Conservation (phyloP, 1,140 invertebrate genomes). For the Brachionus asplanchnoidis region DNA sequence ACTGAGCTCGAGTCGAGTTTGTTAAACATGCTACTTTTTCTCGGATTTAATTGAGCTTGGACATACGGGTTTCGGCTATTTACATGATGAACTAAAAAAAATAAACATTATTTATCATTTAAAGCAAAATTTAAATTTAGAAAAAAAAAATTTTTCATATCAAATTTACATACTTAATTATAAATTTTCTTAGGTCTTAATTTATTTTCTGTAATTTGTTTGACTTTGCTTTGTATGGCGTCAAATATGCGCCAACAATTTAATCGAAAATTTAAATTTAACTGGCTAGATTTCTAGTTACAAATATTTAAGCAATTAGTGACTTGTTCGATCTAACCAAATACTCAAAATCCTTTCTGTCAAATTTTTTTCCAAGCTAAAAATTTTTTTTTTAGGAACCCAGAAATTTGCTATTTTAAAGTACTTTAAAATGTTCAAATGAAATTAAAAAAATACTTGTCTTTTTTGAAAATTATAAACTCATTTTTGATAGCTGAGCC, state of each 20-base stretch:
- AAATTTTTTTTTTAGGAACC: no score
- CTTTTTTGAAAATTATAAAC: not conserved
- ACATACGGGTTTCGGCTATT: not conserved
- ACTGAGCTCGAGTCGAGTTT: not conserved
- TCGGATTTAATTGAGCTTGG: constrained; percentile 9
- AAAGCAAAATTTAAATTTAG: not conserved
- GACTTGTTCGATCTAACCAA: not conserved
- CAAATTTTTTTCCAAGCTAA: no score
- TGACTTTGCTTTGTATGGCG: not conserved
- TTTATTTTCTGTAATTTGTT: not conserved
- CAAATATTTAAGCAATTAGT: not conserved
- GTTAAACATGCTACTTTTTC: constrained; percentile 16
- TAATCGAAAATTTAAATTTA: not conserved
- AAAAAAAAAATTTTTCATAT: not conserved
- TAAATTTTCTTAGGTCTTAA: constrained; percentile 10
- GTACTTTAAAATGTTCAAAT: no score
- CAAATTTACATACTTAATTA: not conserved
- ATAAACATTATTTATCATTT: not conserved
- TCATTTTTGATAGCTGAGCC: not conserved
- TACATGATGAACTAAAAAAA: constrained; percentile 11
- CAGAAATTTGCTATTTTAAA: no score
- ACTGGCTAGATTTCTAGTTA: not conserved
- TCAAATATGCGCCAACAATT: not conserved
- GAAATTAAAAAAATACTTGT: no score
- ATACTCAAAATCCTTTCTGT: not conserved